Evolutionary conservation across 1,140 invertebrate genomes (phyloP), one percentile per base, ranked within the genome.

Genomic region (Ditylenchus dipsaci): DNA sequence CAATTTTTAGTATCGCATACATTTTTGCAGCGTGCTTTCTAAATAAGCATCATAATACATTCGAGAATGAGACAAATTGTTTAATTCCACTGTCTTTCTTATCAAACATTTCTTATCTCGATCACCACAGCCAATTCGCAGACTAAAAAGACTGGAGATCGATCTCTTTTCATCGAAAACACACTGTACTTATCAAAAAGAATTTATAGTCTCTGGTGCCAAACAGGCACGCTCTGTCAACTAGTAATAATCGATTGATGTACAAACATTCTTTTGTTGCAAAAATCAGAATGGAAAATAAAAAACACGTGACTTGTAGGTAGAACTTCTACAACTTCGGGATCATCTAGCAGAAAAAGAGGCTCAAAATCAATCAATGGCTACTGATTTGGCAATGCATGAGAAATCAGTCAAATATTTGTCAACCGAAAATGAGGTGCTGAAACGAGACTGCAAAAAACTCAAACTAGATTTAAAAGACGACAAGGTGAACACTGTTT

Each of bases 401-500:
- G 43, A 45, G 43, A 45, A 45, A 45, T 11, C 43, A 45, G 11
- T 45, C n/a, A 45, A 45, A 45, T 11, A 45, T 11, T 13, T 59
- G 11, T 15, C 11, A 26, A 23, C 11, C 23, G 57, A 59, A 59
- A 11, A 59, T 59, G 23, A 59, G 23, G 57, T 13, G 11, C 23
- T 59, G 57, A 13, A 11, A 59, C 21, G 21, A 11, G 30, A 59
- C 57, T 45, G 11, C 30, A 59, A 59, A 15, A 23, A 59, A 59
- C 8, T 69, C 19, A 72, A 76, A 66, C 73, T 71, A 73, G 71
- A 57, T 13, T 71, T n/a, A n/a, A n/a, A n/a, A n/a, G n/a, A n/a
- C n/a, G n/a, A n/a, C n/a, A n/a, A n/a, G n/a, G n/a, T n/a, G n/a
- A n/a, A n/a, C n/a, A n/a, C n/a, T n/a, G n/a, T n/a, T n/a, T n/a